Base-by-base conservation (phyloP, 1,140 invertebrate species). In the Calycopis cecrops region DNA sequence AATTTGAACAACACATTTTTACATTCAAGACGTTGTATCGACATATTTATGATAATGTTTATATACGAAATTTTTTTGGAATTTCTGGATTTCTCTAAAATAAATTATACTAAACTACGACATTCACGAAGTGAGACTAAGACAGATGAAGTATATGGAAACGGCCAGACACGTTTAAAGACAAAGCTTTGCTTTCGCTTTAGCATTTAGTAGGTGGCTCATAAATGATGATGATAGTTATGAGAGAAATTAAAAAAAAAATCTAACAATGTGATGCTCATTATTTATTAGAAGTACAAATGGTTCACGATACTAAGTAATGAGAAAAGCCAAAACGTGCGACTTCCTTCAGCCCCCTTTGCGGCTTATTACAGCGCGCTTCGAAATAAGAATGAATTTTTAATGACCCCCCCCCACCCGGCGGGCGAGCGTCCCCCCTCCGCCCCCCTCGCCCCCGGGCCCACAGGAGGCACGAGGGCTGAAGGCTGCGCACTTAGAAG, bases 331-430 rank as follows among this genome's bases (percentile, higher is more conserved):
- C 56, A 63, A 65, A 69, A 66, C 65, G 70, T 67, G 66, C 63
- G 62, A 49, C 60, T 52, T 52, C 37, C 51, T 52, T 57, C 57
- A 52, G 52, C 50, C 56, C 65, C 71, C 66, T 65, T 66, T 75
- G 71, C 69, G 80, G 72, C 76, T 81, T 73, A 82, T 81, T 79
- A 83, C 75, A 58, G 40, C 60, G 55, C 55, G 78, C 71, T 74
- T 69, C 76, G 71, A 84, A 84, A 78, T 78, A 84, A 83, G 83
- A 85, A 86, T 86, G 83, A 85, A 86, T 83, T 86, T 86, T 86
- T 86, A 86, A 86, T 86, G 79, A 83, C 73, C 60, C 66, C 67
- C 69, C 67, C 44, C 65, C 63, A 57, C 56, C 62, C 53, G 57
- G 65, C 58, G 52, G 58, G 40, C 40, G 49, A 28, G 21, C 52